Evolutionary conservation across 2,113 vertebrate genomes (phyloP).

Genomic region (Speoplatyrhinus poulsoni): DNA sequence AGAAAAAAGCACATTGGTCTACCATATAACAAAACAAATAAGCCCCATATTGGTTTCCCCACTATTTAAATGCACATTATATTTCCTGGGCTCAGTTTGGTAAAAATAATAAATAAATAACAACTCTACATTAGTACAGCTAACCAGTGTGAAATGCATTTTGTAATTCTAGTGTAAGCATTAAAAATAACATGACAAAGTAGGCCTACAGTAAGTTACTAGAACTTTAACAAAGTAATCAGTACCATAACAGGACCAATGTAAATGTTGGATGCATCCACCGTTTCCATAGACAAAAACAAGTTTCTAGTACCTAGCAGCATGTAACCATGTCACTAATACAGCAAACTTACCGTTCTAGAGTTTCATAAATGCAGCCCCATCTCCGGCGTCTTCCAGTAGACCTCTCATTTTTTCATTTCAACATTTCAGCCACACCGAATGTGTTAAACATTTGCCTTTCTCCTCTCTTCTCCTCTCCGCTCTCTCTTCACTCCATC

Average conservation of each 20-base stretch:
- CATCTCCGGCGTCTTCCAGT: conserved; percentile 36
- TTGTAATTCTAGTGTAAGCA: no score
- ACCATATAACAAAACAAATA: no score
- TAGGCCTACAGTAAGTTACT: background rate
- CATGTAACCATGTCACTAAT: background rate
- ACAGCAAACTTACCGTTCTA: conserved; percentile 54
- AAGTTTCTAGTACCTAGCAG: background rate
- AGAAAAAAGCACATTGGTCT: no score
- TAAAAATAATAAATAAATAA: no score
- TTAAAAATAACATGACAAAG: no score
- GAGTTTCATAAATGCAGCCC: conserved; percentile 26
- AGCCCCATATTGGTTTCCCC: no score
- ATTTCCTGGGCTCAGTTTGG: no score
- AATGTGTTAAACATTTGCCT: conserved; percentile 32
- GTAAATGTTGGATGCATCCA: background rate
- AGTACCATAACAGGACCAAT: background rate
- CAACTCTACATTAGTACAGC: no score
- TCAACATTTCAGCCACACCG: conserved; percentile 39
- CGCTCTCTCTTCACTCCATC: conserved; percentile 24
- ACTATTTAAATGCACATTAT: no score
- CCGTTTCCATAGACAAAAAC: background rate
- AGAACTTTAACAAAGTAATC: background rate
- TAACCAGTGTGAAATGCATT: no score
- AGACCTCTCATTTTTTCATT: conserved; percentile 24
- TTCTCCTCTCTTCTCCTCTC: conserved; percentile 34